Base-by-base conservation (phyloP, 1,140 invertebrate genomes). In the Listronotus oregonensis region DNA sequence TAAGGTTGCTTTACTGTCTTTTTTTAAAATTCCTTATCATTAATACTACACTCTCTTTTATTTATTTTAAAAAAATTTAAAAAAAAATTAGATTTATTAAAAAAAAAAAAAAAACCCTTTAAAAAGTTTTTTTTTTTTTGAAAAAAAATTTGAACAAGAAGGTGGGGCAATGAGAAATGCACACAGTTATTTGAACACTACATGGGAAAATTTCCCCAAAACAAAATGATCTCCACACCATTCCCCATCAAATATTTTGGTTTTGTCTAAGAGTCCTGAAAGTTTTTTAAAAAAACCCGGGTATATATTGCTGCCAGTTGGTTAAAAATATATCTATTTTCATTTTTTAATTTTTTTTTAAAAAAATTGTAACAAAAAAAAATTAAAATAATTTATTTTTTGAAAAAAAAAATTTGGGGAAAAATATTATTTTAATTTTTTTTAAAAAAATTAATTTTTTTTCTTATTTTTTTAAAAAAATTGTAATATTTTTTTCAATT, bases 201-300 rank as follows among this genome's bases (percentile, higher is more conserved):
- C 70, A 91, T 94, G 43, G 82, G 80, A 39, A 85, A 84, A n/a
- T n/a, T n/a, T 60, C 87, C 88, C 40, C 92, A 93, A 75, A 92
- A 87, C 74, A 89, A 90, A 75, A 85, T 87, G 11, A 86, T 91
- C 49, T 85, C 86, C 0, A 92, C 91, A 18, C 92, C 91, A 73
- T 86, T 96, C 66, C 85, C 92, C 6, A 89, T 97, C 32, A 98
- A 97, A 81, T 96, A 93, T 81, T 93, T 95, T 0, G 95, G 60
- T 97, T 94, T 79, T 81, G 90, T 18, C 89, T 89, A 73, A 95
- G 95, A 85, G 89, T 95, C 42, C 83, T 86, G 55, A 83, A 86
- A 63, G 86, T 91, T 71, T 80, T 85, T 37, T 84, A 86, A 18
- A 88, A 86, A 44, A 90, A 90, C 0, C 78, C 87, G 7, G 84